Evolutionary conservation across 1,140 invertebrate genomes (phyloP), one percentile per base, ranked within the genome.

Genomic region (Solenopsis invicta): DNA sequence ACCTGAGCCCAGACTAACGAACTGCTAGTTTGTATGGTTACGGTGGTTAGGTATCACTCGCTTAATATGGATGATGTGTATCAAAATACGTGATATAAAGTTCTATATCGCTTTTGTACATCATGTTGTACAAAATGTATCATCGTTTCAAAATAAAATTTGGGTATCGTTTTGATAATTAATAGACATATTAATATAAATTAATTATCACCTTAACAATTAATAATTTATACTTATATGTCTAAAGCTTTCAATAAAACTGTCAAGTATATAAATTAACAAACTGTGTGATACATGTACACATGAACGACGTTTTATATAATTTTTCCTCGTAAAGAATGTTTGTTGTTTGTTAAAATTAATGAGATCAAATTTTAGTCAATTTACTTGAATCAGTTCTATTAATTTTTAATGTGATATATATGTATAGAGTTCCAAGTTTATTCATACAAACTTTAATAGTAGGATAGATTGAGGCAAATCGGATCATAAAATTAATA

Each of bases 1-100:
- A 59, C 29, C 21, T 12, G 64, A 76, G 66, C 48, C 62, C 78
- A 37, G 10, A 72, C 86, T 89, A 89, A 89, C 77, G 86, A 88
- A 88, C 78, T 69, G 67, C 34, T 50, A 76, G 87, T 87, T 84
- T 88, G 52, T 75, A 75, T 18, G 45, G 16, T 12, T 12, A n/a
- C 34, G 24, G 12, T 48, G n/a, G 62, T 88, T 88, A 67, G 61
- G 34, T 66, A 69, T 62, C 37, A 74, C 9, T 29, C 41, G 45
- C 50, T 69, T 86, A 50, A 48, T 62, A 67, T 59, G 69, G 37
- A 84, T 74, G 41, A 61, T 52, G 56, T 24, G 41, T 76, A 41
- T 77, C 41, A 62, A 54, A 85, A 48, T 78, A 66, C 56, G 21
- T 21, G 18, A 29, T n/a, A n/a, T 54, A 85, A 29, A 85, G 21